A percentile compares a stretch with the other conserved stretches of the same genome.
These are phyloP conservation scores for Bombus turneri DNA, from an alignment of 1,140 invertebrate genomes.

Conservation along the genomic window DNA sequence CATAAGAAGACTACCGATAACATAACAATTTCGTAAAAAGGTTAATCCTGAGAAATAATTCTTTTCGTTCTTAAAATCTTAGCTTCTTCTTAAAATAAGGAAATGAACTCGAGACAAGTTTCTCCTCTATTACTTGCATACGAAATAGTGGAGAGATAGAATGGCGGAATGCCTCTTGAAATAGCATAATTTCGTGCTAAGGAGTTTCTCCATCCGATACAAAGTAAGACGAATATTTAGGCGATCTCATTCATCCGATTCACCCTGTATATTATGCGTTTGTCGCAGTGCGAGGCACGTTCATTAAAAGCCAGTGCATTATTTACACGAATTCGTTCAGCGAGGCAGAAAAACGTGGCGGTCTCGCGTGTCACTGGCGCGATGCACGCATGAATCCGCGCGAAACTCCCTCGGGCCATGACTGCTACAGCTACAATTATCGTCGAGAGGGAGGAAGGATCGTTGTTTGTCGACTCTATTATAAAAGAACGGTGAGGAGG, in stretches of 20 bases:
- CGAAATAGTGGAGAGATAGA: too few relatives aligned
- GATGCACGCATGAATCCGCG: slow-evolving; percentile 20
- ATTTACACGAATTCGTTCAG: slow-evolving; percentile 23
- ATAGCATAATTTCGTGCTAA: neutral
- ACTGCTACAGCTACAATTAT: slow-evolving; percentile 38
- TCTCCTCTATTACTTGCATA: too few relatives aligned
- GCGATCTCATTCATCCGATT: neutral
- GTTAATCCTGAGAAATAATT: too few relatives aligned
- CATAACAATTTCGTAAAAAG: too few relatives aligned
- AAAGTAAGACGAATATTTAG: neutral
- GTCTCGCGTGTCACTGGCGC: neutral
- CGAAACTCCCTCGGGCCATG: neutral
- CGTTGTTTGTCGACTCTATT: slow-evolving; percentile 30
- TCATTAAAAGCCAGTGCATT: slow-evolving; percentile 40
- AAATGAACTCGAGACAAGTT: too few relatives aligned
- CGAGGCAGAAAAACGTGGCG: slow-evolving; percentile 18
- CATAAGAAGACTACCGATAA: too few relatives aligned
- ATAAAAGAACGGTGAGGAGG: neutral
- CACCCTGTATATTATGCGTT: neutral
- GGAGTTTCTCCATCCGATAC: too few relatives aligned
- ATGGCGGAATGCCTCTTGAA: too few relatives aligned
- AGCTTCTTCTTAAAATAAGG: too few relatives aligned
- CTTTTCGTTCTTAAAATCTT: too few relatives aligned
- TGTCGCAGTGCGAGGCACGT: neutral
- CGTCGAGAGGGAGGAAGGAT: neutral